phyloP scores from a whole-genome alignment of 2,797 vertebrate species.

The Oreochromis grahami region DNA sequence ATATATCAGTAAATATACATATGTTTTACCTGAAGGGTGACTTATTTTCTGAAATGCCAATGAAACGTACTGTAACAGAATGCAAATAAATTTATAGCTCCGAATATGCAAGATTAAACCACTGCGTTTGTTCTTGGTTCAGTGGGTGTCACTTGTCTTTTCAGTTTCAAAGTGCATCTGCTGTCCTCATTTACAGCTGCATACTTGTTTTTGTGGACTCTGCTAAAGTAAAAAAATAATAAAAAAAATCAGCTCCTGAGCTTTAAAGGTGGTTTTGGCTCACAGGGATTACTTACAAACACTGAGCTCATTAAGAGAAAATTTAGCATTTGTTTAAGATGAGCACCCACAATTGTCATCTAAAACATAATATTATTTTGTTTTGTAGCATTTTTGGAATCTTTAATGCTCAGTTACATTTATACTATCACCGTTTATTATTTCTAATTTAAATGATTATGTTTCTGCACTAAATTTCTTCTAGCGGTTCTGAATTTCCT shows the following conservation, averaged over 20 bases:
- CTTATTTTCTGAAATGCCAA: not conserved
- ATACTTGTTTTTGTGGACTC: not conserved
- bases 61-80: constrained; percentile 13
- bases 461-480: not conserved
- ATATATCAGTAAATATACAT: not conserved
- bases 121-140: not conserved
- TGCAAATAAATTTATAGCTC: not conserved
- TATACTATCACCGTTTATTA: not conserved
- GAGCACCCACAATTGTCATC: not conserved
- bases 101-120: constrained; percentile 25
- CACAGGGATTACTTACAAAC: not conserved
- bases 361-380: not conserved
- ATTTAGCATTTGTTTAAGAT: not conserved
- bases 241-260: not conserved
- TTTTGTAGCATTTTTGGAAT: not conserved
- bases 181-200: not conserved
- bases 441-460: not conserved
- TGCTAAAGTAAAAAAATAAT: not conserved
- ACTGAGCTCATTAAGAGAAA: not conserved
- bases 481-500: not conserved
- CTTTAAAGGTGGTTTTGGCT: not conserved
- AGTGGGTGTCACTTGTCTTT: not conserved
- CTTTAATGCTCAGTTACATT: not conserved
- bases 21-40: not conserved
- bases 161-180: not conserved